Base-by-base conservation (phyloP, 2,797 vertebrate genomes). In the Setipinna tenuifilis region DNA sequence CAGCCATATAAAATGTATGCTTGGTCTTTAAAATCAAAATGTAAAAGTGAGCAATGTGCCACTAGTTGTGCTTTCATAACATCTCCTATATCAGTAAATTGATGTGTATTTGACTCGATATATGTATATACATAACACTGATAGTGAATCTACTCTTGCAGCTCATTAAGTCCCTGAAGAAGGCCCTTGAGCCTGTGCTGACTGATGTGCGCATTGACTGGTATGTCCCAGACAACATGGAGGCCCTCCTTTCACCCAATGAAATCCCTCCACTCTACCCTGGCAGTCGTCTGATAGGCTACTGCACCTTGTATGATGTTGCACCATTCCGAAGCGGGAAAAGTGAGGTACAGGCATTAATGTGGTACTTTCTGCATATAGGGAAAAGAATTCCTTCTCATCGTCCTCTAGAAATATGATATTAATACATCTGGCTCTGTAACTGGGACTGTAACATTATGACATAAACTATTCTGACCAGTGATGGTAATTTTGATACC, bases 151-250 rank as follows among this genome's bases (percentile, higher is more conserved):
- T 4, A 48, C 54, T 10, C 75, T 65, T 65, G 14, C 91, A 99
- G 98, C 93, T 99, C 87, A 96, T 99, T 85, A 98, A 96, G 93
- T 96, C 96, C 78, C 93, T 99, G 92, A 98, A 98, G 93, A 99
- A 98, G 89, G 98, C 98, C 0, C 95, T 99, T 44, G 98, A 99
- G 92, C 98, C 98, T 0, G 98, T 97, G 0, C 54, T 99, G 90
- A 99, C 97, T 0, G 97, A 99, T 81, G 95, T 99, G 85, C 97
- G 97, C 44, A 97, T 99, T n/a, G 98, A 99, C 94, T 99, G 98
- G 98, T 99, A 99, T 12, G 95, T 99, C 90, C 98, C 98, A 0
- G 97, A 99, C 88, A 96, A 97, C 75, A 96, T 97, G 92, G 98
- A 99, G 93, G 98, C 98, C n/a, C 95, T 99, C 88, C 96, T 99